phyloP scores from a whole-genome alignment of 2,888 invertebrate species.

The Nomada hirtipes region DNA sequence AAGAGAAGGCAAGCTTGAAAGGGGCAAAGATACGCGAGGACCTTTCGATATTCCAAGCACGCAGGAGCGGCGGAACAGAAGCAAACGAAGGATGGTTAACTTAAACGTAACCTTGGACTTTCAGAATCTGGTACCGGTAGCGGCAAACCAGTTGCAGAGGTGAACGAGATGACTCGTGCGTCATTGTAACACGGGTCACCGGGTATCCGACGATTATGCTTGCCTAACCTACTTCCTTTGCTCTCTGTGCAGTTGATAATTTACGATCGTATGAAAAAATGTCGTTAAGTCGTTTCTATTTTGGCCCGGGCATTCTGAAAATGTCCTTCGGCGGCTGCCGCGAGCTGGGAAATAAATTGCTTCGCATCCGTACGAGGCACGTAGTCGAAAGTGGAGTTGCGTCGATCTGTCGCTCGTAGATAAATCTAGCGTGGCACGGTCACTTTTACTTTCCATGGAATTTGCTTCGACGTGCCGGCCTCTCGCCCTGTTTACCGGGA shows the following conservation, averaged over 20 bases:
- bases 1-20: neutral
- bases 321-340: no score
- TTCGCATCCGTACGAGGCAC: constrained; percentile 25
- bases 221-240: neutral
- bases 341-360: neutral
- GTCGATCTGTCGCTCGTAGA: constrained; percentile 52
- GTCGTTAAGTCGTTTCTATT: no score
- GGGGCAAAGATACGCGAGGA: neutral
- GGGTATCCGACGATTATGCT: no score
- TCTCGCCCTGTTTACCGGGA: constrained; percentile 63
- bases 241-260: neutral
- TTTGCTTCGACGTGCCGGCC: constrained; percentile 69
- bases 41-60: constrained; percentile 20
- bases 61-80: neutral
- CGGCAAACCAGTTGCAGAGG: constrained; percentile 32
- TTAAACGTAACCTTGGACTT: constrained; percentile 33
- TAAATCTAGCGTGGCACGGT: constrained; percentile 60
- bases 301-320: no score
- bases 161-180: constrained; percentile 35
- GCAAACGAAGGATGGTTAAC: constrained; percentile 8
- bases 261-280: neutral
- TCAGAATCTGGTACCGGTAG: constrained; percentile 22
- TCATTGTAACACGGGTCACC: constrained; percentile 5
- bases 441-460: constrained; percentile 83
- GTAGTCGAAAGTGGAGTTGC: constrained; percentile 52